A percentile compares a stretch with the other conserved stretches of the same genome.
These are phyloP conservation scores for Macrotis lagotis DNA, from an alignment of 2,113 vertebrate genomes.

Conservation along the genomic window DNA sequence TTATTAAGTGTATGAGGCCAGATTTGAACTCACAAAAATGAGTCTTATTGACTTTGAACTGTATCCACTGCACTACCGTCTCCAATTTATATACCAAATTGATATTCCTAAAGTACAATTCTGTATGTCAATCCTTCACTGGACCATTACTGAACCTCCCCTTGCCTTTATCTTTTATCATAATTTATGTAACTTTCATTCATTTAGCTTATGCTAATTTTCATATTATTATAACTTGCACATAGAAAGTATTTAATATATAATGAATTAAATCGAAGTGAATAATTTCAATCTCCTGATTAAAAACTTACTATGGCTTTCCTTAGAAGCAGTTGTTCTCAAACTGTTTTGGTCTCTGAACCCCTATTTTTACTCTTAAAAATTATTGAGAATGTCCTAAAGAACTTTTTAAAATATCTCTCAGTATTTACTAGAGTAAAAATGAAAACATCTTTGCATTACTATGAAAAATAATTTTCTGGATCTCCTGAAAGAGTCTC, in stretches of 20 bases:
- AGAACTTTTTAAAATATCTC: background rate
- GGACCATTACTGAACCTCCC: background rate
- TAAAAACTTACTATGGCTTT: background rate
- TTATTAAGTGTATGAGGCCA: background rate
- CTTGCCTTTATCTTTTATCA: background rate
- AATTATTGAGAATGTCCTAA: background rate
- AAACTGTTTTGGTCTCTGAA: background rate
- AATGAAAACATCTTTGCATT: background rate
- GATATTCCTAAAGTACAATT: background rate
- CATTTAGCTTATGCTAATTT: background rate
- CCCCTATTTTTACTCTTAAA: background rate
- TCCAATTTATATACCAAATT: too few relatives aligned
- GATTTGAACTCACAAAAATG: background rate
- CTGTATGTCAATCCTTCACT: too few relatives aligned
- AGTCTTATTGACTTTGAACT: too few relatives aligned
- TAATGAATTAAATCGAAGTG: background rate
- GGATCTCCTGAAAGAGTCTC: background rate
- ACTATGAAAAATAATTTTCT: background rate
- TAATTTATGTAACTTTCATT: background rate
- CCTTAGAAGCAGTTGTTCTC: background rate
- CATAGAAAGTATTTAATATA: background rate
- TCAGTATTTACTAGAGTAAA: background rate
- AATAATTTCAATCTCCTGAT: background rate
- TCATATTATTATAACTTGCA: background rate
- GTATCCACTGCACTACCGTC: background rate